Conservation (phyloP, 2,113 vertebrate genomes). For the Neotragus pygmaeus region DNA sequence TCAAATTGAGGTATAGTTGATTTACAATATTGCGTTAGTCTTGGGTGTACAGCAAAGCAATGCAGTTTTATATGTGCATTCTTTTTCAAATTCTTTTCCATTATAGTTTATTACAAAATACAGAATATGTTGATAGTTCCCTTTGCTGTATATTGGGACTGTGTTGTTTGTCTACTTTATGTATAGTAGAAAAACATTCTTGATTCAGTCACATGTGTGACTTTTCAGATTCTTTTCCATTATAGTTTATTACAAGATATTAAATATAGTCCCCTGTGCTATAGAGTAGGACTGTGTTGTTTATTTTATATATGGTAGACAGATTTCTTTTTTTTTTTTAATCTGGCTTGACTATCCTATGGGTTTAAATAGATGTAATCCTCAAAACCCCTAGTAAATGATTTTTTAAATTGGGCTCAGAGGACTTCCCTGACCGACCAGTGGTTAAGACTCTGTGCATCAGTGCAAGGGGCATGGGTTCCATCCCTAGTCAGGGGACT, state of each 20-base stretch:
- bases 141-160: not conserved
- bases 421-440: not conserved
- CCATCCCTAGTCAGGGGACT: not conserved
- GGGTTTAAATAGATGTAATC: not conserved
- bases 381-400: not conserved
- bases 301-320: not conserved
- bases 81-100: not conserved
- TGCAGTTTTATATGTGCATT: not conserved
- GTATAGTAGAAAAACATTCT: not conserved
- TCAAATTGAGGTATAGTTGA: not conserved
- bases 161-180: not conserved
- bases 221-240: not conserved
- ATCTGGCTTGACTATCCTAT: not conserved
- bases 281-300: not conserved
- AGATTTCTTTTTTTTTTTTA: not conserved
- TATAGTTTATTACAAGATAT: not conserved
- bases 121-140: not conserved
- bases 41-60: not conserved
- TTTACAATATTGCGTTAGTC: not conserved
- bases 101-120: not conserved
- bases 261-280: not conserved
- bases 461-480: not conserved
- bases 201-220: not conserved
- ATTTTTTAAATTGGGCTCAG: not conserved
- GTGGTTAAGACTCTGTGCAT: not conserved